A percentile compares a stretch with the other conserved stretches of the same genome.
These are phyloP conservation scores for Hapalemur alaotrensis DNA, from an alignment of 2,797 vertebrate species.

Conservation along the genomic window DNA sequence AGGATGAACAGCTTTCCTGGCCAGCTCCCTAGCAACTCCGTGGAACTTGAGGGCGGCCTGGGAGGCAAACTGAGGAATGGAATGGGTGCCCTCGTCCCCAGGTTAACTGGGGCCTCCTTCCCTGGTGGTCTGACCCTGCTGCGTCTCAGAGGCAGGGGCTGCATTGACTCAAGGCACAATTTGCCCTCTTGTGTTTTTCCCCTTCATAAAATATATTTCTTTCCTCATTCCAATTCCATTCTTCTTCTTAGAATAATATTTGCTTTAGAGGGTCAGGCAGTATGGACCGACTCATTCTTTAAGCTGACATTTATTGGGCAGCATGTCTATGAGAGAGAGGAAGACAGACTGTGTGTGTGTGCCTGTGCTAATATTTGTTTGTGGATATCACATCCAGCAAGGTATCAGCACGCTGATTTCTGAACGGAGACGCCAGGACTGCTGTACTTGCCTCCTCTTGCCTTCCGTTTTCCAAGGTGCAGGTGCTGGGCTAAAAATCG, in stretches of 20 bases:
- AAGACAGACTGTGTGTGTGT: no score
- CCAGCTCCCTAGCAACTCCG: conserved; percentile 72
- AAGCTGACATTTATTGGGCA: background rate
- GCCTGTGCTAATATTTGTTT: background rate
- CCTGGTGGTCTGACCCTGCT: background rate
- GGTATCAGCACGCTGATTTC: background rate
- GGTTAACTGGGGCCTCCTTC: background rate
- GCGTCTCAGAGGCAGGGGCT: background rate
- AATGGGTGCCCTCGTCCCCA: background rate
- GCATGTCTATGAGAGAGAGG: background rate
- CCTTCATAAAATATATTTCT: conserved; percentile 24
- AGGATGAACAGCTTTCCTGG: conserved; percentile 45
- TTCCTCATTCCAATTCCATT: conserved; percentile 56
- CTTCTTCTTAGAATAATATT: conserved; percentile 53
- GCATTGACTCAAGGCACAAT: conserved; percentile 41
- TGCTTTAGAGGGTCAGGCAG: conserved; percentile 58
- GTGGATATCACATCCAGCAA: background rate
- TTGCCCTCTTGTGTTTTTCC: conserved; percentile 19
- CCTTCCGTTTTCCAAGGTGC: background rate
- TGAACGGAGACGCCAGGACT: background rate
- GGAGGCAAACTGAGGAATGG: conserved; percentile 26
- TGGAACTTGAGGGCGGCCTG: conserved; percentile 51
- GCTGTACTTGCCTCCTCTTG: background rate
- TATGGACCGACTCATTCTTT: background rate
- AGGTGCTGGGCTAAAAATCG: background rate